Evolutionary conservation across 2,888 invertebrate genomes (phyloP).

Genomic region (Bombylius discolor): DNA sequence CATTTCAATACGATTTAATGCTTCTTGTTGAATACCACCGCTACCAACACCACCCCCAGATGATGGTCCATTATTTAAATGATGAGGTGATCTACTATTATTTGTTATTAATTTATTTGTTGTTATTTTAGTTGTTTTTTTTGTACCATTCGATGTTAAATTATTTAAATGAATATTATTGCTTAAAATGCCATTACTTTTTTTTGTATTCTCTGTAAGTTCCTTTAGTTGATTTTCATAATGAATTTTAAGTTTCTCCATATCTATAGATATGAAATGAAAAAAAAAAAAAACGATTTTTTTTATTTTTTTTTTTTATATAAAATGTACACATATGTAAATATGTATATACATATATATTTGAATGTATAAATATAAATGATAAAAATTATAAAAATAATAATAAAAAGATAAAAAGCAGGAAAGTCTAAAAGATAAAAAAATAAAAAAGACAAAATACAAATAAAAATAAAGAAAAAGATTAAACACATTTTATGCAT

Average conservation of each 20-base stretch:
- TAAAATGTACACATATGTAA: too few species aligned
- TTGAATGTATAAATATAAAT: too few species aligned
- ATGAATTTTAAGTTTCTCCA: slow-evolving; percentile 19
- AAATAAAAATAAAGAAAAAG: not conserved
- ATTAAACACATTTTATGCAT: not conserved
- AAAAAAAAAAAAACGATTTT: too few species aligned
- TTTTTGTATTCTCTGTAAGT: slow-evolving; percentile 5
- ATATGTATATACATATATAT: too few species aligned
- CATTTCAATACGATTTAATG: slow-evolving; percentile 39
- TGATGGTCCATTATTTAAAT: not conserved
- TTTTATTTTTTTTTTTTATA: too few species aligned
- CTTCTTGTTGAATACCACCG: slow-evolving; percentile 21
- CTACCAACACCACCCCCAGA: not conserved
- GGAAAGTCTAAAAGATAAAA: too few species aligned
- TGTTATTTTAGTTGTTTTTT: slow-evolving; percentile 1
- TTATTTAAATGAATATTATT: not conserved
- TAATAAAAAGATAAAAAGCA: too few species aligned
- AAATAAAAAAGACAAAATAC: not conserved
- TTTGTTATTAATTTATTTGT: not conserved
- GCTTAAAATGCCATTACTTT: not conserved
- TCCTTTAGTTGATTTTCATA: slow-evolving; percentile 21
- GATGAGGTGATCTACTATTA: not conserved
- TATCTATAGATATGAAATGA: slow-evolving; percentile 13
- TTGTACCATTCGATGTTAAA: not conserved
- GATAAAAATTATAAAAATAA: too few species aligned